Conservation (phyloP, 1,140 invertebrate species). For the Thereuonema tuberculata region DNA sequence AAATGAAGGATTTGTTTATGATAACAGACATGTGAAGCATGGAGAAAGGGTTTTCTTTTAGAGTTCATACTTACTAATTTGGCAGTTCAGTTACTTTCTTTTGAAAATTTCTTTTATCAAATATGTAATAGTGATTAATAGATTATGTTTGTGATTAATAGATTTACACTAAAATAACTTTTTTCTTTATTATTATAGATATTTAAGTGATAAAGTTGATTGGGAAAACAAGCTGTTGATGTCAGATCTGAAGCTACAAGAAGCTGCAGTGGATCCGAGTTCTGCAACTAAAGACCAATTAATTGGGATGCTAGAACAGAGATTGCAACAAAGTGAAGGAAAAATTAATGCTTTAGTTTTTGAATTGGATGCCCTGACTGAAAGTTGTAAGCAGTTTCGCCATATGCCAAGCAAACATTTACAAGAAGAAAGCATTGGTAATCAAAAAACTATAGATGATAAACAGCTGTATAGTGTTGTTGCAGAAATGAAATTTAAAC, state of each 20-base stretch:
- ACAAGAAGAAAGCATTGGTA: slow-evolving; percentile 24
- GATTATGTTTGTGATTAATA: background rate
- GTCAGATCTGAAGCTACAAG: too few species aligned
- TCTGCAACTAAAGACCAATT: background rate
- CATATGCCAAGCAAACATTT: slow-evolving; percentile 20
- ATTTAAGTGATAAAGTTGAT: background rate
- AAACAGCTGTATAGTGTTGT: slow-evolving; percentile 13
- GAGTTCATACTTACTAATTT: background rate
- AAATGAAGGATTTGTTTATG: too few species aligned
- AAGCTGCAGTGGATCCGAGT: too few species aligned
- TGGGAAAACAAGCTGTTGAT: too few species aligned
- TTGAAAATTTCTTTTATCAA: background rate
- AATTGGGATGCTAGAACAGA: background rate
- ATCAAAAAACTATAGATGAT: slow-evolving; percentile 25
- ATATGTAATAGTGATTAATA: background rate
- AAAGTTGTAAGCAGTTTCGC: slow-evolving; percentile 26
- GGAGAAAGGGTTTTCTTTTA: background rate
- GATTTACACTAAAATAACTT: background rate
- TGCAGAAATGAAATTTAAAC: slow-evolving; percentile 28
- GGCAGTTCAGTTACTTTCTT: background rate
- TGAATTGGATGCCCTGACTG: slow-evolving; percentile 21
- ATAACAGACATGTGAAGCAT: background rate
- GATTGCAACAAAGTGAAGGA: background rate
- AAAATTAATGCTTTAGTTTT: background rate
- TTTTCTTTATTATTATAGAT: background rate